phyloP scores from a whole-genome alignment of 2,113 vertebrate species.

The Serinus canaria region DNA sequence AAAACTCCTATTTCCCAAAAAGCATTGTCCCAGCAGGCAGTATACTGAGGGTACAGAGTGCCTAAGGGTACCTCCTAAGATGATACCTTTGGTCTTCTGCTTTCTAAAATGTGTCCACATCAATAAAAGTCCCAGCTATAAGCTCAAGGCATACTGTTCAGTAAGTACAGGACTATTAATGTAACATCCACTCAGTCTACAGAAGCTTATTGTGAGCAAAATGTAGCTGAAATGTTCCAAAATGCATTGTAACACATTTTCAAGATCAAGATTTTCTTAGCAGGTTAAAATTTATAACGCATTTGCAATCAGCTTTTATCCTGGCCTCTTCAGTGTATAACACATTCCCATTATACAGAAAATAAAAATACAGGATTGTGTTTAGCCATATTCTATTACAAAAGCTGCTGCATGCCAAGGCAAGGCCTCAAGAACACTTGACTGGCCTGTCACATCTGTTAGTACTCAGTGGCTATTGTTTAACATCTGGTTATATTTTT shows the following conservation, averaged over 20 bases:
- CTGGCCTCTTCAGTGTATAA: not conserved
- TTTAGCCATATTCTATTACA: not conserved
- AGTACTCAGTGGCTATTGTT: conserved; percentile 20
- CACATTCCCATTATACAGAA: not conserved
- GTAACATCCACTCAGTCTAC: not conserved
- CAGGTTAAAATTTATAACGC: not conserved
- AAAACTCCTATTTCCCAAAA: not conserved
- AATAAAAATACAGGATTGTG: not conserved
- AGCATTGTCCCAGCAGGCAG: not conserved
- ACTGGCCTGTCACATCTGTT: conserved; percentile 26
- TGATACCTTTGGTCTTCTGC: not conserved
- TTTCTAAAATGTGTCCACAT: not conserved
- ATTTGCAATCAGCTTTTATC: not conserved
- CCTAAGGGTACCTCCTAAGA: not conserved
- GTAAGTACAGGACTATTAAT: not conserved
- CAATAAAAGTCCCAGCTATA: not conserved
- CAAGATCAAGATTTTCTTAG: not conserved
- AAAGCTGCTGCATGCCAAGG: not conserved
- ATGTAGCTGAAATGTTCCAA: not conserved
- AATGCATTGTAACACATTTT: not conserved
- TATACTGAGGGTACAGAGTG: not conserved
- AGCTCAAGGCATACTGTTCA: not conserved
- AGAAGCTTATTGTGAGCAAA: not conserved
- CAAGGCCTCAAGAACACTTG: not conserved
- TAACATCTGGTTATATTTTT: not conserved